These are phyloP conservation scores for Diprion similis DNA, from an alignment of 1,140 invertebrate genomes.

Conservation along the genomic window DNA sequence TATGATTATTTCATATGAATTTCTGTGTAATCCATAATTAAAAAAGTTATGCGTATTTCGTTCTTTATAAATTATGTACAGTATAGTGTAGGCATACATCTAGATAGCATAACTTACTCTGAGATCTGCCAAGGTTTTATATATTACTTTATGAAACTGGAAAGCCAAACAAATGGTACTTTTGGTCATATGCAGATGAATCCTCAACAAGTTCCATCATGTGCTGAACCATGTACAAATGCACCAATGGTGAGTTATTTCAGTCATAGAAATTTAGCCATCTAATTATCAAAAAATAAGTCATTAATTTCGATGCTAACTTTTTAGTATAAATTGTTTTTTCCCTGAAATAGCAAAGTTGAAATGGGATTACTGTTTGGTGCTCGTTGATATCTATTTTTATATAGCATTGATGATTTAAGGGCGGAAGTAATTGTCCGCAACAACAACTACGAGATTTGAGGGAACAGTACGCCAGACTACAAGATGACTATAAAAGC, in stretches of 20 bases:
- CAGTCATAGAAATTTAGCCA: not conserved
- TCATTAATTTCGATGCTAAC: too few species aligned
- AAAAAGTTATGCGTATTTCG: not conserved
- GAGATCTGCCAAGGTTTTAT: not conserved
- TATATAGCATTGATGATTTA: constrained; percentile 1
- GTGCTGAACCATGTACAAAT: constrained; percentile 39
- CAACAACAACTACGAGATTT: constrained; percentile 60
- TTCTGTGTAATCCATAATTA: not conserved
- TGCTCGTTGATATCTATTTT: too few species aligned
- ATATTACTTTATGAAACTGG: not conserved
- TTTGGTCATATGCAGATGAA: constrained; percentile 30
- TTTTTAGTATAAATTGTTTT: too few species aligned
- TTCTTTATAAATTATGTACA: constrained; percentile 25
- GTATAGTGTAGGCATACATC: constrained; percentile 24
- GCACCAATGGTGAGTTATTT: constrained; percentile 37
- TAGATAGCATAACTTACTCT: too few species aligned
- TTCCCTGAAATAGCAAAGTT: too few species aligned
- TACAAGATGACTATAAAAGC: constrained; percentile 66
- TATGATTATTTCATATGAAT: constrained; percentile 33
- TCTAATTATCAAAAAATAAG: too few species aligned
- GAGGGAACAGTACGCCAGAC: constrained; percentile 62
- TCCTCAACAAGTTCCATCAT: constrained; percentile 29
- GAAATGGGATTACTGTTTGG: too few species aligned
- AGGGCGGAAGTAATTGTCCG: constrained; percentile 37
- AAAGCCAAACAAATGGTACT: not conserved